phyloP scores from a whole-genome alignment of 1,140 invertebrate species.

The Bradysia coprophila region DNA sequence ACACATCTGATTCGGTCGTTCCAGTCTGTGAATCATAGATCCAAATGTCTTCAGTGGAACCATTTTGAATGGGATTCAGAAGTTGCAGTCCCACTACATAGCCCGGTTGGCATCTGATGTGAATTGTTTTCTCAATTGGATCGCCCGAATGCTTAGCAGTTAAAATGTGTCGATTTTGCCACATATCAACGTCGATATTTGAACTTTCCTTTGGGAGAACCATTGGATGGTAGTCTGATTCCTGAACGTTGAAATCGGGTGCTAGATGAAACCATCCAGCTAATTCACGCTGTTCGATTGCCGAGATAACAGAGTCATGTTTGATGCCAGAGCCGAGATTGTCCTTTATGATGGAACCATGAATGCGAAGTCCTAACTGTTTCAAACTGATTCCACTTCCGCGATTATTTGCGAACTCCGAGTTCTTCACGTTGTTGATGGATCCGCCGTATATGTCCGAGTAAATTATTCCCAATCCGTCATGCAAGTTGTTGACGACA shows the following conservation, averaged over 20 bases:
- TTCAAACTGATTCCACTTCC: conserved; percentile 79
- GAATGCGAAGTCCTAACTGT: conserved; percentile 65
- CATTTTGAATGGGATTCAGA: conserved; percentile 72
- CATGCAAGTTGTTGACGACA: conserved; percentile 63
- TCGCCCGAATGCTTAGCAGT: conserved; percentile 41
- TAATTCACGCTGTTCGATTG: conserved; percentile 72
- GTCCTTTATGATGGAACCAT: conserved; percentile 55
- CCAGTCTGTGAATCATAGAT: conserved; percentile 54
- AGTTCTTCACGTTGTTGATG: conserved; percentile 71
- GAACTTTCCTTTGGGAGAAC: conserved; percentile 35
- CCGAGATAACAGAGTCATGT: conserved; percentile 78
- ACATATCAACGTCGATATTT: conserved; percentile 41
- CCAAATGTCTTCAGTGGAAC: conserved; percentile 62
- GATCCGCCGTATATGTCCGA: conserved; percentile 72
- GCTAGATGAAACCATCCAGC: conserved; percentile 74
- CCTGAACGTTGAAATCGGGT: conserved; percentile 39
- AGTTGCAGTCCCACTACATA: conserved; percentile 65
- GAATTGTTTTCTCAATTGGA: conserved; percentile 33
- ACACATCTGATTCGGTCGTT: conserved; percentile 38
- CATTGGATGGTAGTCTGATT: conserved; percentile 47
- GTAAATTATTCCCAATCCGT: conserved; percentile 75
- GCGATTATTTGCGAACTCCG: conserved; percentile 69
- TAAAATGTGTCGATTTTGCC: conserved; percentile 58
- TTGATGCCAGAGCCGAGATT: conserved; percentile 78
- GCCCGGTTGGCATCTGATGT: conserved; percentile 47